A percentile compares a stretch with the other conserved stretches of the same genome.
phyloP scores from a whole-genome alignment of 2,113 vertebrate genomes.

The Cepphus grylle region DNA sequence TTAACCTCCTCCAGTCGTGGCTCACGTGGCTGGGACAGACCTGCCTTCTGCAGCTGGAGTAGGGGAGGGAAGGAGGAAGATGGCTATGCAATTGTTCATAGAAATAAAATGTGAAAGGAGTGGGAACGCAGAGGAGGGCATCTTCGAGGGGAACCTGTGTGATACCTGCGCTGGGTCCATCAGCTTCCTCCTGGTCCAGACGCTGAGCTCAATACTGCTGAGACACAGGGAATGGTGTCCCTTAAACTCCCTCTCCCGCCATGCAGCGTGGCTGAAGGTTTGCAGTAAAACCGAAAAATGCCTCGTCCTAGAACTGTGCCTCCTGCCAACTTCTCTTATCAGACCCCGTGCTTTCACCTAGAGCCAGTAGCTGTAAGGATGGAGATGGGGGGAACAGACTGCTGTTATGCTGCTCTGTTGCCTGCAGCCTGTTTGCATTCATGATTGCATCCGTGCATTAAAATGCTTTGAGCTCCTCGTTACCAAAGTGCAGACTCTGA shows the following conservation, averaged over 20 bases:
- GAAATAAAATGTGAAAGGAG: background rate
- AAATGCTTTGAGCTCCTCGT: conserved; percentile 47
- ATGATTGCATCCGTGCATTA: conserved; percentile 37
- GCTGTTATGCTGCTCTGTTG: background rate
- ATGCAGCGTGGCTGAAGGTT: background rate
- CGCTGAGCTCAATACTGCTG: background rate
- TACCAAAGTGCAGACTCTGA: conserved; percentile 47
- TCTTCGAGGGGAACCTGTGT: background rate
- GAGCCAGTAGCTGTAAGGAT: background rate
- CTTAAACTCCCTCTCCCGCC: background rate
- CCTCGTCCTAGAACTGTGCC: background rate
- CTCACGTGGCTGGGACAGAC: background rate
- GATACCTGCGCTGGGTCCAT: background rate
- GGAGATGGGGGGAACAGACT: background rate
- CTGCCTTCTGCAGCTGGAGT: background rate
- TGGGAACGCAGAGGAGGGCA: background rate
- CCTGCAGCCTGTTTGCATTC: conserved; percentile 57
- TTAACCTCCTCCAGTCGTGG: background rate
- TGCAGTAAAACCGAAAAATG: background rate
- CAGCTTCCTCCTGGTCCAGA: background rate
- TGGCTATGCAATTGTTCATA: background rate
- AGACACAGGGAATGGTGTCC: background rate
- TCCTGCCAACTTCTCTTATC: conserved; percentile 19
- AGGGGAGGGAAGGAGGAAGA: background rate
- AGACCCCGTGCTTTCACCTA: background rate